Percentiles rank a stretch among this genome's conserved stretches.
phyloP scores from a whole-genome alignment of 2,113 vertebrate genomes.

The Sarotherodon lohbergeri region DNA sequence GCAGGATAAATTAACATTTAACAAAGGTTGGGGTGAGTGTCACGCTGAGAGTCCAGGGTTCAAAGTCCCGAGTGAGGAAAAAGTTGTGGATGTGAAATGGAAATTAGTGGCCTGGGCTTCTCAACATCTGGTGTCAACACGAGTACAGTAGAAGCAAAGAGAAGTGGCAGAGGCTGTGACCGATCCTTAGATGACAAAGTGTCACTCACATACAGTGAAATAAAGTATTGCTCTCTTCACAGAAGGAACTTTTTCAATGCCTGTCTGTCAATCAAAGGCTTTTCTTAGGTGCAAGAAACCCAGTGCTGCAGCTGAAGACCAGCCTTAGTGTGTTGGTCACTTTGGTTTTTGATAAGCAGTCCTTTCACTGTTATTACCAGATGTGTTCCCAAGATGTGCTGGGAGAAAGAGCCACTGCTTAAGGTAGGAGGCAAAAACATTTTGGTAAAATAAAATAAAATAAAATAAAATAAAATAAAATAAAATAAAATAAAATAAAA shows the following conservation, averaged over 20 bases:
- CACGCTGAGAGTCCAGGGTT: not conserved
- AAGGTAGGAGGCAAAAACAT: not conserved
- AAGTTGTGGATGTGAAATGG: not conserved
- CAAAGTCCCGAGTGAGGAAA: not conserved
- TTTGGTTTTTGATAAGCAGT: not conserved
- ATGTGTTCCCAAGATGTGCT: not conserved
- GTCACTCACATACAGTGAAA: constrained; percentile 16
- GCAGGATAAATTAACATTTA: not conserved
- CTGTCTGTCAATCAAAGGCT: constrained; percentile 23
- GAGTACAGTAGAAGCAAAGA: not conserved
- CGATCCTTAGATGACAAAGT: constrained; percentile 26
- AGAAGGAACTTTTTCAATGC: not conserved
- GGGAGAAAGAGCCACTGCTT: not conserved
- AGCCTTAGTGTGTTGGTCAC: not conserved
- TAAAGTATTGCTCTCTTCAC: not conserved
- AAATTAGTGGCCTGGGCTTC: not conserved
- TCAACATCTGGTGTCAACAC: not conserved
- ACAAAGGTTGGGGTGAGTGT: not conserved
- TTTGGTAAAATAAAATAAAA: not conserved
- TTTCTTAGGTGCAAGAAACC: constrained; percentile 24
- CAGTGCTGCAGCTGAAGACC: constrained; percentile 21
- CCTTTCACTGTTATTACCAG: not conserved
- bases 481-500: not conserved
- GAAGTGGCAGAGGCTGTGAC: constrained; percentile 18
- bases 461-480: not conserved